A percentile compares a stretch with the other conserved stretches of the same genome.
Evolutionary conservation across 2,113 vertebrate genomes (phyloP).

Genomic region (Balaeniceps rex): DNA sequence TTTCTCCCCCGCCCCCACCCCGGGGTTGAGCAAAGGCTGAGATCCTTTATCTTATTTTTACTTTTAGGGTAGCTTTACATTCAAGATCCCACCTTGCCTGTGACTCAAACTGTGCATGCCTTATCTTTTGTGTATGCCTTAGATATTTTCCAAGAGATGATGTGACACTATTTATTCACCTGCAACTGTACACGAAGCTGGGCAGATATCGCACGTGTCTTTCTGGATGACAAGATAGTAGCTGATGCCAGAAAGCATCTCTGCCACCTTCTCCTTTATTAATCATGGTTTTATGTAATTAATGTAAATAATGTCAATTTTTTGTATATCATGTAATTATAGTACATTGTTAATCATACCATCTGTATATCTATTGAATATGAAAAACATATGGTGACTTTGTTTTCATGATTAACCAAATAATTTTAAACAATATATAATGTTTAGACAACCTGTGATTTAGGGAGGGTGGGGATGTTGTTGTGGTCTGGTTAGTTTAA

Average conservation of each 20-base stretch:
- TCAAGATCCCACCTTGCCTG: background rate
- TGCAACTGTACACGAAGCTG: background rate
- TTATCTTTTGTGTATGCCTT: background rate
- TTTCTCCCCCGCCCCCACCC: too few species aligned
- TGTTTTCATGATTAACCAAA: background rate
- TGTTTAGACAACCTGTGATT: background rate
- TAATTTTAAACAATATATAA: background rate
- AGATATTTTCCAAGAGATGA: background rate
- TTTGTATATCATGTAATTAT: background rate
- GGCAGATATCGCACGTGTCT: background rate
- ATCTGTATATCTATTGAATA: background rate
- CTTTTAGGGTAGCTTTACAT: background rate
- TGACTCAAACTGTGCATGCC: background rate
- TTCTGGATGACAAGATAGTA: background rate
- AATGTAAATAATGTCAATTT: background rate
- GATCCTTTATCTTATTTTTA: background rate
- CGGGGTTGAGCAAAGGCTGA: background rate
- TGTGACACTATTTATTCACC: background rate
- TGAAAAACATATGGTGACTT: background rate
- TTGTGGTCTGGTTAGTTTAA: background rate
- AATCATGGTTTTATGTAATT: background rate
- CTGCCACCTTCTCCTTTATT: background rate
- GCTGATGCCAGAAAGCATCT: background rate
- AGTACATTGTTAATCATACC: background rate
- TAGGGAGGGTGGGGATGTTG: background rate